These are phyloP conservation scores for Pheucticus melanocephalus DNA, from an alignment of 2,113 vertebrate genomes.

Conservation along the genomic window DNA sequence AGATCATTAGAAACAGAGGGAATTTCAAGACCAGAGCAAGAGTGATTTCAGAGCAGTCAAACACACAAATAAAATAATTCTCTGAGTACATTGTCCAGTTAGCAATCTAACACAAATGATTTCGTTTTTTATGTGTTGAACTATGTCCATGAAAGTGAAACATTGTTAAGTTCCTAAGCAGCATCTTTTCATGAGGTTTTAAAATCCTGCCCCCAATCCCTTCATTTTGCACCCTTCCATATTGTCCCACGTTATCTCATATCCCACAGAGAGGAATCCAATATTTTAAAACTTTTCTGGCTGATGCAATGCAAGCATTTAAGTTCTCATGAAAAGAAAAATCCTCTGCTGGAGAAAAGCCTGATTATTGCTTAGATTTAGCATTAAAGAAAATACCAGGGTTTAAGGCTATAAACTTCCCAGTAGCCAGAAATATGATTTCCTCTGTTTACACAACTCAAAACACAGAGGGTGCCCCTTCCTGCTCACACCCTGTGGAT, in stretches of 20 bases:
- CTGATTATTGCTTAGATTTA: not conserved
- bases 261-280: not conserved
- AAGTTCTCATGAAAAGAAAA: not conserved
- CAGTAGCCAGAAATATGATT: not conserved
- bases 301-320: not conserved
- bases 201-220: not conserved
- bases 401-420: not conserved
- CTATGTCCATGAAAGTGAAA: not conserved
- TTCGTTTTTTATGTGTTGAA: not conserved
- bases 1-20: not conserved
- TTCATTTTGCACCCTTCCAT: not conserved
- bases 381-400: not conserved
- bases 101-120: not conserved
- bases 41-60: not conserved
- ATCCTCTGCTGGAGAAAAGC: not conserved
- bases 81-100: accelerated
- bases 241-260: not conserved
- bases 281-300: not conserved
- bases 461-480: not conserved
- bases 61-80: not conserved
- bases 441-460: not conserved
- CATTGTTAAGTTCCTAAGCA: not conserved
- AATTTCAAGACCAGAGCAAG: not conserved
- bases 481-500: not conserved
- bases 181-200: accelerated